Evolutionary conservation across 2,797 vertebrate genomes (phyloP), one percentile per base, ranked within the genome.

Genomic region (Brotula barbata): DNA sequence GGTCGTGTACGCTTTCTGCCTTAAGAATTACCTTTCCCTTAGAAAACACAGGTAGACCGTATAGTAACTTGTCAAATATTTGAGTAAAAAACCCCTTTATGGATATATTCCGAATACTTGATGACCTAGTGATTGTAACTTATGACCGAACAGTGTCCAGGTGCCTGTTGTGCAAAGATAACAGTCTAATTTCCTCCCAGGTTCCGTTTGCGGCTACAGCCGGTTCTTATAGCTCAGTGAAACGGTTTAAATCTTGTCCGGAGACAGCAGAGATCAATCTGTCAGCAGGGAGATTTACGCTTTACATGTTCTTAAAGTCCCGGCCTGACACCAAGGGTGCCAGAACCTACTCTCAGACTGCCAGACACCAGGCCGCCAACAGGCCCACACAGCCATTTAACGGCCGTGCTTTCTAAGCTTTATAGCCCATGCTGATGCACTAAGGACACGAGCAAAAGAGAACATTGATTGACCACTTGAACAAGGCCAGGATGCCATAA

Each of bases 381-480:
- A 68, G 59, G 65, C 71, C 73, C 71, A 50, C 61, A 65, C 66
- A 64, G 77, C 64, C 65, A 61, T 88, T 90, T 85, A 82, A 85
- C 56, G 31, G 71, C 74, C 68, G 52, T 73, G 73, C 81, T 86
- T 82, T 82, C 72, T 54, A 52, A 72, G 73, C 79, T 84, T 88
- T 89, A 86, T 71, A 68, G 85, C 61, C 64, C 41, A 37, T 58
- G 71, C 61, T 77, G 68, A 80, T 71, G 73, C 68, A 72, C 71
- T 75, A 59, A 81, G 72, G 65, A 85, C 71, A 80, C 64, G 73
- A 78, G 76, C 53, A 78, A 78, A 82, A 82, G 66, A 80, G 71
- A 81, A 57, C 78, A 84, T 81, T 85, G 83, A 87, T 86, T 85
- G 85, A 82, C 79, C 79, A 81, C 73, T 85, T 80, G 77, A 77